Conservation (phyloP, 2,888 invertebrate species). For the Panopea generosa region DNA sequence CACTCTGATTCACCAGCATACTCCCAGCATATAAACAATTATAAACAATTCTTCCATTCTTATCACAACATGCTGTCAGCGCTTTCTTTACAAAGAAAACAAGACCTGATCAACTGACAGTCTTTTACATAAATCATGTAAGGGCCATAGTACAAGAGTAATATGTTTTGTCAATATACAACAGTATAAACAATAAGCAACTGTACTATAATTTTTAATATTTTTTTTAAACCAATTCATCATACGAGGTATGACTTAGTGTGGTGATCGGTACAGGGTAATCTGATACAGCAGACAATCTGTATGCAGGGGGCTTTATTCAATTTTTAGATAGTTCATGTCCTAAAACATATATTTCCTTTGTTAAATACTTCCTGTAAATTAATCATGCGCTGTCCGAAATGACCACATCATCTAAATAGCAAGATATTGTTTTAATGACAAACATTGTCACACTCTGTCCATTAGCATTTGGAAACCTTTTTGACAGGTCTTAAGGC, state of each 20-base stretch:
- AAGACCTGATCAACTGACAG: no score
- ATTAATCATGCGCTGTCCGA: constrained; percentile 35
- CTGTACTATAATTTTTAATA: constrained; percentile 43
- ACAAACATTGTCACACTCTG: constrained; percentile 5
- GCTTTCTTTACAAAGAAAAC: no score
- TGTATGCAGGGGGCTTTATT: constrained; percentile 43
- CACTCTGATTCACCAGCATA: no score
- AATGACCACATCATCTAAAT: constrained; percentile 55
- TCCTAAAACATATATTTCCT: constrained; percentile 36
- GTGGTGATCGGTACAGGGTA: constrained; percentile 37
- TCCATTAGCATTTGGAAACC: constrained; percentile 58
- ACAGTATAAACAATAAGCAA: constrained; percentile 40
- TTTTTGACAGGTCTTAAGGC: constrained; percentile 43
- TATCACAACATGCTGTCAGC: no score
- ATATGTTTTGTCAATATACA: no score
- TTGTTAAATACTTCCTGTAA: constrained; percentile 34
- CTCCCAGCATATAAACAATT: no score
- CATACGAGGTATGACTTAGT: constrained; percentile 43
- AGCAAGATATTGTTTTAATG: constrained; percentile 47
- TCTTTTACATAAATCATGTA: no score
- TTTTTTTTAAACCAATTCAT: constrained; percentile 60
- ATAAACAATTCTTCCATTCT: no score
- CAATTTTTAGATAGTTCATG: constrained; percentile 51
- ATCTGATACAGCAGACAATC: constrained; percentile 34
- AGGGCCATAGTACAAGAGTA: no score